phyloP scores from a whole-genome alignment of 2,888 invertebrate genomes.

The Leptinotarsa rubiginosa region DNA sequence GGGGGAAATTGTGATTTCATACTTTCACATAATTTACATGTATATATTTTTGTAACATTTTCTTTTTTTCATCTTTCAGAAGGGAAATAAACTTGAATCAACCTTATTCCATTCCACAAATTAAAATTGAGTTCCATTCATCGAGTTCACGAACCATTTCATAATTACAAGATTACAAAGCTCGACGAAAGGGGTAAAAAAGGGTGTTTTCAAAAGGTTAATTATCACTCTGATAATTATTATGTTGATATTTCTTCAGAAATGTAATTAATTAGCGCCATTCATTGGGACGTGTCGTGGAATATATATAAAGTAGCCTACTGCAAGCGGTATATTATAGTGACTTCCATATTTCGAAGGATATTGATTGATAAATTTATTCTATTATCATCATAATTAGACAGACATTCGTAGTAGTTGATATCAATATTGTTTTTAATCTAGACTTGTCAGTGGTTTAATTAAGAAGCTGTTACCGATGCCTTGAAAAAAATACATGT shows the following conservation, averaged over 20 bases:
- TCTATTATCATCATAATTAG: conserved; percentile 21
- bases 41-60: neutral
- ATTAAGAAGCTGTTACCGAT: conserved; percentile 1
- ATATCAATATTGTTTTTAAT: conserved; percentile 21
- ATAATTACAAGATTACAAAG: conserved; percentile 18
- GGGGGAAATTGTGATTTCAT: too few species aligned
- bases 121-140: conserved; percentile 11
- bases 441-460: conserved; percentile 12
- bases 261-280: conserved; percentile 2
- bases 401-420: conserved; percentile 20
- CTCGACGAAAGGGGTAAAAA: conserved; percentile 19
- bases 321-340: neutral
- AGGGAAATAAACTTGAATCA: neutral
- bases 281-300: conserved; percentile 10
- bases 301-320: conserved; percentile 2
- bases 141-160: conserved; percentile 8
- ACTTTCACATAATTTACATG: neutral
- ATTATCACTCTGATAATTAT: conserved; percentile 9
- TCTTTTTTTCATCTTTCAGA: neutral
- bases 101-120: conserved; percentile 13
- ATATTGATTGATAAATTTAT: conserved; percentile 16
- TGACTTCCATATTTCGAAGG: neutral
- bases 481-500: conserved; percentile 7
- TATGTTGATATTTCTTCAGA: conserved; percentile 18
- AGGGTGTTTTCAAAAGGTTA: conserved; percentile 17